Base-by-base conservation (phyloP, 1,140 invertebrate genomes). In the Schlechtendalia chinensis region DNA sequence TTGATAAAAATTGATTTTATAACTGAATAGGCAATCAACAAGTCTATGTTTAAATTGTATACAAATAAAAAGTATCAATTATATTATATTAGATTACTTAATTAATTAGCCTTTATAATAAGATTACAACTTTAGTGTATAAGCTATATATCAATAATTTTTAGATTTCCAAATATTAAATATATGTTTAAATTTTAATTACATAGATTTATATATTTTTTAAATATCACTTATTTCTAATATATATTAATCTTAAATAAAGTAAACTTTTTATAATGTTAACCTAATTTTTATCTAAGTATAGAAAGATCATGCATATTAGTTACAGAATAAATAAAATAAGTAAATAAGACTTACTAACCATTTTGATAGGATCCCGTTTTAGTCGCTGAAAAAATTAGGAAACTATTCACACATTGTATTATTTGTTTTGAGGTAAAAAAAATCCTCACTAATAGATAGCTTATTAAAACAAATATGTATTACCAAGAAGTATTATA, bases 281-380 rank as follows among this genome's bases (percentile, higher is more conserved):
- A 59, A 22, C 16, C 67, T 72, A 72, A 11, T 47, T 47, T 29
- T 71, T 24, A 56, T 80, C 29, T 80, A 63, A 39, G 14, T 59
- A 47, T 19, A 61, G 32, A 77, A 59, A 47, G 4, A 10, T 24
- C 75, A 79, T 79, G 75, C 75, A 79, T 53, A 24, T 75, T 75
- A 79, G 58, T 27, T 24, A 79, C 58, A 79, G 75, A 61, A 63
- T 61, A 79, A 47, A 61, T 79, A 29, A 79, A 69, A 72, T 72
- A 72, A 79, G 75, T 79, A 79, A 61, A 79, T 61, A 79, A 79
- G 75, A 79, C 75, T 79, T 79, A 79, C 75, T 79, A 79, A 79
- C 75, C 75, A 79, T 79, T 79, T 79, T 79, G 75, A 79, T 61
- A 79, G 75, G 75, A 79, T 79, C 75, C 75, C 58, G 75, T 61